Evolutionary conservation across 2,888 invertebrate genomes (phyloP), one percentile per base, ranked within the genome.

Genomic region (Agriopis aurantiaria): DNA sequence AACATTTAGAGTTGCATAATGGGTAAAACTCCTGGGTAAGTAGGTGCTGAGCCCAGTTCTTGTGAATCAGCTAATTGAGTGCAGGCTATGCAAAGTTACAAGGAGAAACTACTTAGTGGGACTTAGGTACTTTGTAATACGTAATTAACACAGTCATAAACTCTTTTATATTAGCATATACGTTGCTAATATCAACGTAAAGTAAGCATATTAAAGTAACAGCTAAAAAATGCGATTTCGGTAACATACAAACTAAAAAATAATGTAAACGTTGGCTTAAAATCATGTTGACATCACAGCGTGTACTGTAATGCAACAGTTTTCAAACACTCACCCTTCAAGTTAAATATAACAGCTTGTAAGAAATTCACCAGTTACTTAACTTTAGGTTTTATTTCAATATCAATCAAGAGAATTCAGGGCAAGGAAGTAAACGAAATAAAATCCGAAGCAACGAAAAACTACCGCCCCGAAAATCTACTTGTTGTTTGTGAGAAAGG

Each of bases 401-500:
- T 58, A n/a, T 12, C 8, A 12, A 14, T 61, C 41, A 52, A 14
- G 43, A 41, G 1, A 61, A 52, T 12, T 51, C 60, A 43, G 52
- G 12, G 11, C 33, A 23, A 23, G 9, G n/a, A 12, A 40, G 12
- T 45, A 61, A 53, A 33, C 45, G 33, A 53, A 45, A 62, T 62
- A 53, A 52, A 45, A 43, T 48, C 14, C 10, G 17, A 52, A 52
- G 58, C 41, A 48, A 49, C 53, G 33, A 69, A 69, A 49, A 69
- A 61, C 56, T 48, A 56, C 55, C 53, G 48, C 61, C 64, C 45
- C 43, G 12, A 11, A 9, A 11, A 68, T 52, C 58, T 53, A 63
- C 58, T 68, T 58, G 58, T 68, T 71, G 68, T 68, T 71, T 68
- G 68, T 60, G 49, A 49, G 68, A 72, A 63, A 72, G 61, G 43